Conservation (phyloP, 2,888 invertebrate genomes). For the Syritta pipiens region DNA sequence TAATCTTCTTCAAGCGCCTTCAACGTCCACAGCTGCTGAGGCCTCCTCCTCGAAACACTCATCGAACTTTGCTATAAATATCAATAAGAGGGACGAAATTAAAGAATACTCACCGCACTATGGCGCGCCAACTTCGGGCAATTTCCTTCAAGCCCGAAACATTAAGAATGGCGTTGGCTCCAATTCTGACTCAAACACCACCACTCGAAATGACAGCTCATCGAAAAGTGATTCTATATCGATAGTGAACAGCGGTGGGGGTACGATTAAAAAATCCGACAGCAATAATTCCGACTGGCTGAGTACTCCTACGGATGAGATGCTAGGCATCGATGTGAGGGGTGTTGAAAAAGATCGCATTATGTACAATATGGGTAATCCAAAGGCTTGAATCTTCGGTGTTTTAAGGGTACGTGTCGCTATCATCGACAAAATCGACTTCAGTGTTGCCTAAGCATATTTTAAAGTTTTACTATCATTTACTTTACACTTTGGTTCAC, state of each 20-base stretch:
- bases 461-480: conserved; percentile 21
- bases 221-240: conserved; percentile 70
- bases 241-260: conserved; percentile 59
- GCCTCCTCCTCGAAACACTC: conserved; percentile 58
- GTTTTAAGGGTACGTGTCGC: conserved; percentile 56
- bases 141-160: conserved; percentile 69
- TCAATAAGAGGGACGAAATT: conserved; percentile 69
- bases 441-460: conserved; percentile 26
- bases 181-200: conserved; percentile 54
- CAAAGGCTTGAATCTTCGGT: conserved; percentile 66
- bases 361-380: conserved; percentile 67
- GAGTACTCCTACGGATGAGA: conserved; percentile 72
- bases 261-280: conserved; percentile 72
- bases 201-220: conserved; percentile 67
- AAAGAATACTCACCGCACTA: conserved; percentile 72
- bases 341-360: conserved; percentile 72
- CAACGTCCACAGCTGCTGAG: conserved; percentile 43
- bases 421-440: conserved; percentile 16
- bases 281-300: conserved; percentile 72
- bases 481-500: conserved; percentile 16
- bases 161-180: conserved; percentile 42
- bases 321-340: conserved; percentile 72
- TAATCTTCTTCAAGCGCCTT: conserved; percentile 71
- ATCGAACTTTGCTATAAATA: conserved; percentile 70
- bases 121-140: conserved; percentile 70